These are phyloP conservation scores for Caenorhabditis becei DNA, from an alignment of 2,888 invertebrate species.

Conservation along the genomic window DNA sequence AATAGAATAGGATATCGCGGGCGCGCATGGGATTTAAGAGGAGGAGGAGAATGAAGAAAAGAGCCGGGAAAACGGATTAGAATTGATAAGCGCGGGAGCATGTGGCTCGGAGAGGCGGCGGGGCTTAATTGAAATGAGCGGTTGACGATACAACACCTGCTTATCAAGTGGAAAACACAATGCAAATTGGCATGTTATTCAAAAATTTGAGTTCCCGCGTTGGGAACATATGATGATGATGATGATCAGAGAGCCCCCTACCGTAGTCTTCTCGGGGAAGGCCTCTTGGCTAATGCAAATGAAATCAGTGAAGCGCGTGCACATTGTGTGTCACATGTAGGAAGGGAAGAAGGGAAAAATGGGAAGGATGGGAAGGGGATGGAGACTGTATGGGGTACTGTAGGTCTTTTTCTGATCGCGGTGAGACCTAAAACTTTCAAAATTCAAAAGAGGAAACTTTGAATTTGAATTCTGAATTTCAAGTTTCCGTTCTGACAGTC, in stretches of 20 bases:
- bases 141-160: slow-evolving; percentile 49
- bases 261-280: background rate
- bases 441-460: too few species aligned
- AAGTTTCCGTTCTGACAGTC: too few species aligned
- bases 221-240: background rate
- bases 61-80: slow-evolving; percentile 31
- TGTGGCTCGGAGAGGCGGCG: background rate
- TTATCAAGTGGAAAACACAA: background rate
- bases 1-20: slow-evolving; percentile 26
- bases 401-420: too few species aligned
- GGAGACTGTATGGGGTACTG: too few species aligned
- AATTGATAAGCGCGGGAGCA: slow-evolving; percentile 44
- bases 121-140: slow-evolving; percentile 50
- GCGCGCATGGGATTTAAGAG: too few species aligned
- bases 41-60: slow-evolving; percentile 18
- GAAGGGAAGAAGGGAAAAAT: too few species aligned
- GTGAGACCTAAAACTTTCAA: too few species aligned
- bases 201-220: slow-evolving; percentile 19
- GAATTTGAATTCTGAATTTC: too few species aligned
- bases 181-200: slow-evolving; percentile 5
- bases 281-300: slow-evolving; percentile 41
- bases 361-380: too few species aligned
- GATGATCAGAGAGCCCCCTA: slow-evolving; percentile 25
- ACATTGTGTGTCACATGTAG: slow-evolving; percentile 47
- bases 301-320: slow-evolving; percentile 53